A percentile compares a stretch with the other conserved stretches of the same genome.
Conservation (phyloP, 2,888 invertebrate genomes). For the Cecidostiba fungosa region DNA sequence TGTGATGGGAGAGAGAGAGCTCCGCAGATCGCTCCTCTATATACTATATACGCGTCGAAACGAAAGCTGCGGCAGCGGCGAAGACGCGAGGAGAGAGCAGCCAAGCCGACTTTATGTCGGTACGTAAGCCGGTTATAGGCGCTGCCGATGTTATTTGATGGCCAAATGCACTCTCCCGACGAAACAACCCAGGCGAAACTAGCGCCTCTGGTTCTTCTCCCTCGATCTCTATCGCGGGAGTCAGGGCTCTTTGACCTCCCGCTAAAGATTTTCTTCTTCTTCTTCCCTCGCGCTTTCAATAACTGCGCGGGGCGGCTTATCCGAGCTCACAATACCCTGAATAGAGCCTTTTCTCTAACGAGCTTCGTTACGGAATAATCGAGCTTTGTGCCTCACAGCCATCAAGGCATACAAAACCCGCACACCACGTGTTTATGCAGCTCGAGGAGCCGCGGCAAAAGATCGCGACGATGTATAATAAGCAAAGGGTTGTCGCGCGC, state of each 20-base stretch:
- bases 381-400: constrained; percentile 54
- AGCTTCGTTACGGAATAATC: constrained; percentile 57
- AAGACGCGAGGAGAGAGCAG: constrained; percentile 69
- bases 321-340: constrained; percentile 17
- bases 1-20: constrained; percentile 67
- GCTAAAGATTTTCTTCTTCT: not conserved
- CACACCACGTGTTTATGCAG: constrained; percentile 31
- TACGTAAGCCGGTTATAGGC: constrained; percentile 80
- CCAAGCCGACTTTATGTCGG: constrained; percentile 79
- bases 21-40: not conserved
- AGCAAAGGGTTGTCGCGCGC: constrained; percentile 42
- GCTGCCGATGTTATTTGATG: constrained; percentile 80
- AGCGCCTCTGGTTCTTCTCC: constrained; percentile 37
- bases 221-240: constrained; percentile 63
- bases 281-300: not conserved
- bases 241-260: not conserved
- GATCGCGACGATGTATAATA: constrained; percentile 44
- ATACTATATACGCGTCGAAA: constrained; percentile 27
- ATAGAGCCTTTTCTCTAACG: constrained; percentile 40
- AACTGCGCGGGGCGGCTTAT: not conserved
- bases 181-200: constrained; percentile 45
- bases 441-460: constrained; percentile 21
- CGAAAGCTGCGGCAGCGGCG: constrained; percentile 17
- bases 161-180: constrained; percentile 79
- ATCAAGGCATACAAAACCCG: constrained; percentile 34